Base-by-base conservation (phyloP, 92 coral and sea anemone genomes). In the Pocillopora meandrina region DNA sequence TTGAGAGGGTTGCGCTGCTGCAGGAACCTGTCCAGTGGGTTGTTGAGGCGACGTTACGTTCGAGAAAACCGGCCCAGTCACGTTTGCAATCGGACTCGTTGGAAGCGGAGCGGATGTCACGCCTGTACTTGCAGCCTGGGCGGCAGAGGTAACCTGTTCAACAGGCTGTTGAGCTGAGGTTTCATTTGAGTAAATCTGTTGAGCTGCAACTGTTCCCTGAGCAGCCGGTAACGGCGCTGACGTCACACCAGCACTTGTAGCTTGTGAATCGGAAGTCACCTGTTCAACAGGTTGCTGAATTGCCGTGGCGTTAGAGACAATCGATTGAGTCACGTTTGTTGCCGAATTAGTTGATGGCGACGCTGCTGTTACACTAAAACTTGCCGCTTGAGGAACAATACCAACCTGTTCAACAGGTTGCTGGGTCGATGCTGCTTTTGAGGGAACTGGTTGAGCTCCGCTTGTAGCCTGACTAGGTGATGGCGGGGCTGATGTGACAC, bases 361-460 rank as follows among this genome's bases (percentile, higher is more conserved):
- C 21, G 19, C 69, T 14, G 47, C 62, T 5, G 68, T 10, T 58
- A 68, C 68, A 71, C 62, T 59, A 8, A 60, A 42, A 69, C n/a
- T 69, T 42, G 35, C 55, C 31, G 56, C 59, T 31, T 35, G 57
- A 35, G 69, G 59, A 61, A 16, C 81, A 52, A 36, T 4, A 17
- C 19, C 49, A n/a, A 79, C 74, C 63, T 65, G 73, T 52, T 55
- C 63, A 79, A 52, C 83, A 33, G 82, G 82, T 77, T 77, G 75
- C 34, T 60, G 52, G 52, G 8, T 7, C 52, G 52, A 42, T 7
- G 52, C 52, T 42, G 52, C 5, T 26, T 26, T 26, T 26, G 31
- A 26, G 1, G 31, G 31, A 26, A 26, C 31, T 42, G 52, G 8
- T 7, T 42, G 52, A 34, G 47, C 17, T 16, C 56, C 73, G 26